A percentile compares a stretch with the other conserved stretches of the same genome.
These are phyloP conservation scores for Dryoscopus gambensis DNA, from an alignment of 2,113 vertebrate genomes.

Conservation along the genomic window DNA sequence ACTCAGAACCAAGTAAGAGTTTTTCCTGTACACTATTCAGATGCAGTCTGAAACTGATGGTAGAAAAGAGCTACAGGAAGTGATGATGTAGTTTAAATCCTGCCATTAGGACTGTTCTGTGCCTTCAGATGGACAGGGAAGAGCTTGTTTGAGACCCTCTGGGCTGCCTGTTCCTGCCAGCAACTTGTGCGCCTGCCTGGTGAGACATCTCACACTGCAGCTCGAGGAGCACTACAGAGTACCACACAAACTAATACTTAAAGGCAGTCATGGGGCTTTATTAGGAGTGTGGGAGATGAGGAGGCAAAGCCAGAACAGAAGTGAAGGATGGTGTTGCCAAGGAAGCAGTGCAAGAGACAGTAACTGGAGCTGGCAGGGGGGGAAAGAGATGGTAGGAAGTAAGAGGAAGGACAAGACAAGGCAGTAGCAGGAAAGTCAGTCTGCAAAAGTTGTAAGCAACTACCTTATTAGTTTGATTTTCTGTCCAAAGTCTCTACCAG, in stretches of 20 bases:
- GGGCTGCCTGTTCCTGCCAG: background rate
- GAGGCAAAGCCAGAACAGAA: background rate
- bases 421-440: background rate
- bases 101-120: background rate
- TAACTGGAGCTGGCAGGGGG: background rate
- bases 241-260: background rate
- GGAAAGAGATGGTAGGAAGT: background rate
- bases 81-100: background rate
- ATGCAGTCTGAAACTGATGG: background rate
- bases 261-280: background rate
- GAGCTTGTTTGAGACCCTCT: background rate
- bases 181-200: background rate
- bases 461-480: background rate
- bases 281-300: background rate
- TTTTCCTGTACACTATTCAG: background rate
- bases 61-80: background rate
- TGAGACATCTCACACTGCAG: accelerated
- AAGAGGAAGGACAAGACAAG: background rate
- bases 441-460: background rate
- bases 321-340: background rate
- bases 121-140: background rate
- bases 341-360: background rate
- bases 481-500: background rate
- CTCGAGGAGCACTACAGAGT: background rate
- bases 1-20: background rate